Conservation (phyloP, 2,888 invertebrate species). For the Perithous albicinctus region DNA sequence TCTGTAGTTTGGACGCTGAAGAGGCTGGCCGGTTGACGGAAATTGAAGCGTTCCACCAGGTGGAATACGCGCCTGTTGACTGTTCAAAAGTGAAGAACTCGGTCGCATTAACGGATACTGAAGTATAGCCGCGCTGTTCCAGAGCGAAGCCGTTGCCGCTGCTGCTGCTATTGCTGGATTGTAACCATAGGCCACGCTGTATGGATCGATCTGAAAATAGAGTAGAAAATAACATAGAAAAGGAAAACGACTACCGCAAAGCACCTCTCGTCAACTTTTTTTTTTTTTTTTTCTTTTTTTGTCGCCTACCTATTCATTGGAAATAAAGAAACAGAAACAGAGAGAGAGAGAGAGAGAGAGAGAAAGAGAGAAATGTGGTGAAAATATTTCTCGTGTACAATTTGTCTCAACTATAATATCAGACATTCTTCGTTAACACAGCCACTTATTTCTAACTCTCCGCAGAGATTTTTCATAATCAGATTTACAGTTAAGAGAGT, state of each 20-base stretch:
- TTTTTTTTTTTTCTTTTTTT: too few relatives aligned
- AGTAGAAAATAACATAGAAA: not conserved
- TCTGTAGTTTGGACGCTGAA: slow-evolving; percentile 19
- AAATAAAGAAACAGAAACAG: not conserved
- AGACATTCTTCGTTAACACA: too few relatives aligned
- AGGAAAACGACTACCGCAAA: not conserved
- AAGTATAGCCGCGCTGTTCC: slow-evolving; percentile 66
- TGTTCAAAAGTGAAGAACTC: slow-evolving; percentile 47
- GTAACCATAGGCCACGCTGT: slow-evolving; percentile 66
- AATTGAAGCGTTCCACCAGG: slow-evolving; percentile 35
- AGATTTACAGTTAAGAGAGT: too few relatives aligned
- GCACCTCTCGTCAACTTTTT: not conserved
- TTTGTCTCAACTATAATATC: too few relatives aligned
- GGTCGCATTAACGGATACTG: slow-evolving; percentile 67
- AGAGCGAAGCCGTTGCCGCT: slow-evolving; percentile 72
- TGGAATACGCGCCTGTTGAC: slow-evolving; percentile 28
- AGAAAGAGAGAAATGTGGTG: too few relatives aligned
- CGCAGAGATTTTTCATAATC: too few relatives aligned
- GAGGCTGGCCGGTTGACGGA: not conserved
- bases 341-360: not conserved
- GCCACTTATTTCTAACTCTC: too few relatives aligned
- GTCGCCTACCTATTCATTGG: not conserved
- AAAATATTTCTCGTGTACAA: too few relatives aligned
- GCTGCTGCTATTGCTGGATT: slow-evolving; percentile 74
- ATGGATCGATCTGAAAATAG: slow-evolving; percentile 69